Base-by-base conservation (phyloP, 64 coral and sea anemone genomes). In the Dendrophyllia cribrosa region DNA sequence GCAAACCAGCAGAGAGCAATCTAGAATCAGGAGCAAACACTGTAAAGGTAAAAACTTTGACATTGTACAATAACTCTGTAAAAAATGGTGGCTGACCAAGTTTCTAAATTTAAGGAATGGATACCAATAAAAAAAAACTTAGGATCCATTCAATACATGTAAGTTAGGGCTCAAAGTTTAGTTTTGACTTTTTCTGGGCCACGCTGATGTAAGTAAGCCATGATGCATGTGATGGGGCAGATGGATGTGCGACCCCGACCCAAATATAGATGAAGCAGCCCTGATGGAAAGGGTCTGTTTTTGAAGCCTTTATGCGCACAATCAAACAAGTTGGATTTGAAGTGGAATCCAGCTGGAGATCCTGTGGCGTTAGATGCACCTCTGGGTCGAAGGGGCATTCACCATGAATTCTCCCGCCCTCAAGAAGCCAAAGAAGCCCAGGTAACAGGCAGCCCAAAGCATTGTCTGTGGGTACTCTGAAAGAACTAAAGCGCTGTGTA, bases 361-460 rank as follows among this genome's bases (percentile, higher is more conserved):
- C 66, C n/a, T 23, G 66, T 24, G 12, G n/a, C 7, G 66, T 9
- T 5, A 69, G 66, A 24, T 69, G 66, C 22, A 69, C 26, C n/a
- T n/a, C 6, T 5, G 66, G 6, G n/a, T 69, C 66, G 66, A 69
- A 69, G 12, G 66, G 65, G 22, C 4, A 19, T 46, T n/a, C 16
- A 86, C 63, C 46, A 26, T 51, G 9, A 49, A 21, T 65, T 86
- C 12, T 15, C 66, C 66, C 19, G 66, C 66, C 66, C n/a, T 0
- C 0, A 25, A 7, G 21, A 69, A 69, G 66, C 66, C 66, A 26
- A 69, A 69, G 17, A 69, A 69, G 12, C 66, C 66, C 2, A 69
- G 34, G 20, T 20, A 69, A 24, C 66, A 72, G 22, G 70, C 86
- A n/a, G 86, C 86, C 86, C 86, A 76, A 53, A 88, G 56, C 86